Conservation (phyloP, 1,140 invertebrate species). For the Orchestia grillus region DNA sequence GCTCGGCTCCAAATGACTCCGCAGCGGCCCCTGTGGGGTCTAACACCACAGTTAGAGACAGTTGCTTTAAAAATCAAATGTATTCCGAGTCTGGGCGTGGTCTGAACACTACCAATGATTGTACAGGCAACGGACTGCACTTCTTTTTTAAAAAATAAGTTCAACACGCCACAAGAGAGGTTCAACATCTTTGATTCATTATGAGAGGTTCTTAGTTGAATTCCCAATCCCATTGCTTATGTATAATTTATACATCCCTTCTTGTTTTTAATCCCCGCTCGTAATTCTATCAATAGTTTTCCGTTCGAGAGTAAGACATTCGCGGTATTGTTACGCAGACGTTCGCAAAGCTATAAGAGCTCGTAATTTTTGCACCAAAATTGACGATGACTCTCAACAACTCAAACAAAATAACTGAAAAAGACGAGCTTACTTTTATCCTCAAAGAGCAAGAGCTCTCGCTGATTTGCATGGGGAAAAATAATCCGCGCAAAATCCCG, state of each 20-base stretch:
- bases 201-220: neutral
- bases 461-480: too few relatives aligned
- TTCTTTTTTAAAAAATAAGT: neutral
- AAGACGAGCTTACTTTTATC: neutral
- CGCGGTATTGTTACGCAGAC: too few relatives aligned
- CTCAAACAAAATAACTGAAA: neutral
- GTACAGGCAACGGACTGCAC: too few relatives aligned
- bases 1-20: too few relatives aligned
- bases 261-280: neutral
- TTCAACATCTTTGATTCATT: neutral
- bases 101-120: too few relatives aligned
- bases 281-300: neutral
- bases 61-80: too few relatives aligned
- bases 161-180: neutral
- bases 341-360: neutral
- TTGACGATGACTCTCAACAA: neutral
- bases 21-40: too few relatives aligned
- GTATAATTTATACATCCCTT: neutral
- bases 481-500: too few relatives aligned
- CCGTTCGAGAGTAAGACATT: neutral
- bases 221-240: neutral
- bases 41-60: too few relatives aligned
- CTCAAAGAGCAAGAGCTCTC: neutral
- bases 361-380: neutral
- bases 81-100: too few relatives aligned